Evolutionary conservation across 2,113 vertebrate genomes (phyloP), one percentile per base, ranked within the genome.

Genomic region (Protobothrops flavoviridis): DNA sequence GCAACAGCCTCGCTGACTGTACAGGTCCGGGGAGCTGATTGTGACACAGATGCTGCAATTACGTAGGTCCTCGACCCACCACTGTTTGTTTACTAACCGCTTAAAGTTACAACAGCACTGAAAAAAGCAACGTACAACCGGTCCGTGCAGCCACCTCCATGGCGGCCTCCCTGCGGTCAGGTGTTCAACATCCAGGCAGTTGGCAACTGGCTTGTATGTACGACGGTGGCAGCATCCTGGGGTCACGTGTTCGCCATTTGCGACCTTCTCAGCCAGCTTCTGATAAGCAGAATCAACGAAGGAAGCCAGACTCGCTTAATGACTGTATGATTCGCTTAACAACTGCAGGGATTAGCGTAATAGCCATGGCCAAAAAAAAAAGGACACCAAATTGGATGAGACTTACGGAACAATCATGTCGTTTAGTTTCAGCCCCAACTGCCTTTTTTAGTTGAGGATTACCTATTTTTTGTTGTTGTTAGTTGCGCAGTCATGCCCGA

Each of bases 131-230:
- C 59, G 26, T 26, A 61, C 59, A 10, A 26, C 9, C 10, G 59
- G 59, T 26, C 59, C 59, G 11, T 2, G 3, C 59, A 26, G 8
- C 10, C 24, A 61, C 24, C 11, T n/a, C 26, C 53, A 13, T 55
- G 12, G 13, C 0, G 15, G 2, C 15, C 12, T 55, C 29, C 4
- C 61, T 4, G 9, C 10, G 0, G 24, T 26, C 3, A 11, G 3
- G 24, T 10, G 59, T 61, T 61, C 24, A 61, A 61, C 26, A 29
- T 26, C 8, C 59, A 29, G 24, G 10, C 29, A 0, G 29, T 69
- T 69, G 29, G 61, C 61, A 69, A 69, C 26, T 2, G 12, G 26
- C 4, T 12, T n/a, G 26, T 5, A 29, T n/a, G 13, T 69, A 69
- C 1, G 1, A n/a, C 0, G 1, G 11, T 69, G 15, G 29, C 29